Base-by-base conservation (phyloP, 2,888 invertebrate species). In the Trissolcus brochymenae region DNA sequence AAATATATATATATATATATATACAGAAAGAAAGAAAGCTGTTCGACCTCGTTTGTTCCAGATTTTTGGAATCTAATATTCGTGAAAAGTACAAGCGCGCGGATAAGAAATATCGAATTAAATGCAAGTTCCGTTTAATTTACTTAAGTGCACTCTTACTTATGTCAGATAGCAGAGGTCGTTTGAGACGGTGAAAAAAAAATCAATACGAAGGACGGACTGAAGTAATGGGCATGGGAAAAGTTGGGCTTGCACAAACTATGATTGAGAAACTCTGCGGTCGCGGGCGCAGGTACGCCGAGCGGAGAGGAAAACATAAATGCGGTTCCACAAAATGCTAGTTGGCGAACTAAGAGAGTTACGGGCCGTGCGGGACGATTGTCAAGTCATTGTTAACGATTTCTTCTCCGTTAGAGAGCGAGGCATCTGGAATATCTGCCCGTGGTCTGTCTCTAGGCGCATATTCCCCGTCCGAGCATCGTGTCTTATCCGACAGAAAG, bases 381-480 rank as follows among this genome's bases (percentile, higher is more conserved):
- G 86, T 87, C 83, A 81, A 77, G 82, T 86, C 86, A 87, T 87
- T 88, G 87, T 87, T 85, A 85, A 81, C 80, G 85, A 85, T 85
- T 87, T 80, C 84, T 83, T 82, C 81, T 80, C 75, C 81, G 81
- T 62, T 56, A 56, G 73, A 73, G 50, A 53, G 53, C 73, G 35
- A 35, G 79, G 79, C 83, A 81, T 83, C 82, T 80, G 79, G 51
- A 35, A 80, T 82, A 82, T 83, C 81, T 83, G 61, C 79, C 74
- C 76, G 66, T 65, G 56, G 55, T 43, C 62, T 51, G 72, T 68
- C 70, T 65, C 73, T 61, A 64, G 70, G 76, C 67, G 62, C 59
- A 46, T 67, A 55, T 68, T 62, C 71, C 70, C 75, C 46, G 60
- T 60, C 19, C 19, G 19, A 19, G 19, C 19, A 19, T 19, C 19